Evolutionary conservation across 2,113 vertebrate species (phyloP).

Genomic region (Pterocles burchelli): DNA sequence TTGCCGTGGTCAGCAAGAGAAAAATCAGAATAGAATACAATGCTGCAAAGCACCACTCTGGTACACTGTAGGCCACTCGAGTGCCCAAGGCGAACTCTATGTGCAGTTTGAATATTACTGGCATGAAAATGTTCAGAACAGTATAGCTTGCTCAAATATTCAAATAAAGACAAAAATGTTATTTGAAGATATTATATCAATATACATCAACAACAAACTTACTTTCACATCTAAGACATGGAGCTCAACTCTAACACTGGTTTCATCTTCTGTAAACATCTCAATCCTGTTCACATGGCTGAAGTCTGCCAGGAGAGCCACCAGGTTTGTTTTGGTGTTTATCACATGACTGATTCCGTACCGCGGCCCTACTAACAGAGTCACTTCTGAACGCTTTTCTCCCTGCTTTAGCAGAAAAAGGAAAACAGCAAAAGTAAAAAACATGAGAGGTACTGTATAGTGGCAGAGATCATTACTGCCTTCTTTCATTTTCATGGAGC

Average conservation of each 20-base stretch:
- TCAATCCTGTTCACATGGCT: constrained; percentile 98
- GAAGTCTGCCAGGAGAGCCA: constrained; percentile 96
- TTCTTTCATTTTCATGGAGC: not conserved
- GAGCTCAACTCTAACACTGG: constrained; percentile 89
- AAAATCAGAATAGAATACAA: not conserved
- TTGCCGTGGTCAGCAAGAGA: not conserved
- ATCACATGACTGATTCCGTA: constrained; percentile 98
- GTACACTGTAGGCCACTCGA: not conserved
- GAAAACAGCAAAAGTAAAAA: not conserved
- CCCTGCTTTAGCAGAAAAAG: constrained; percentile 85
- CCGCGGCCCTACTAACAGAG: constrained; percentile 91
- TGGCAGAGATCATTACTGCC: not conserved
- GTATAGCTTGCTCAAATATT: not conserved
- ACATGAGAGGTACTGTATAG: not conserved
- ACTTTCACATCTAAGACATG: constrained; percentile 98
- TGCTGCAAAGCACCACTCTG: not conserved
- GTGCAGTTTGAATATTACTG: not conserved
- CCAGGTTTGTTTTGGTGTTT: constrained; percentile 96
- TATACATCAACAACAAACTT: not conserved
- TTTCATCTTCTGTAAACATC: constrained; percentile 96
- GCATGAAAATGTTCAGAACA: not conserved
- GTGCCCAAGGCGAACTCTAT: not conserved
- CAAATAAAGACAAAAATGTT: not conserved
- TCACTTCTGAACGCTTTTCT: constrained; percentile 96
- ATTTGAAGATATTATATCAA: not conserved